A percentile compares a stretch with the other conserved stretches of the same genome.
These are phyloP conservation scores for Danio aesculapii DNA, from an alignment of 2,797 vertebrate genomes.

Conservation along the genomic window DNA sequence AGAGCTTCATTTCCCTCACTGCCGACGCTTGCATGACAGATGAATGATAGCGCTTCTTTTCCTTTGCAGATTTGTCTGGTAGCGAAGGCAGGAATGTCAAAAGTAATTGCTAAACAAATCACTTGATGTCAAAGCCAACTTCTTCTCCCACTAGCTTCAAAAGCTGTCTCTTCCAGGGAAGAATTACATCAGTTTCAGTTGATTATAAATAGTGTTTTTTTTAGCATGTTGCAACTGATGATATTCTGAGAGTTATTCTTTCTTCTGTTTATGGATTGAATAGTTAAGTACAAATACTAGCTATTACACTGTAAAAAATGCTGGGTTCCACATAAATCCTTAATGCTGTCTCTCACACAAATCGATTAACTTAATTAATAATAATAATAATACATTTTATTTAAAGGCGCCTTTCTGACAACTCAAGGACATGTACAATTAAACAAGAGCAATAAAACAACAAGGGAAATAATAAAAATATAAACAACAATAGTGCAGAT, in stretches of 20 bases:
- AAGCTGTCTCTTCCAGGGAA: constrained; percentile 46
- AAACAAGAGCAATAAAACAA: too few relatives aligned
- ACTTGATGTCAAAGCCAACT: constrained; percentile 66
- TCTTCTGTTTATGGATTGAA: neutral
- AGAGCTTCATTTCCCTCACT: constrained; percentile 60
- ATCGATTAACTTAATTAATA: too few relatives aligned
- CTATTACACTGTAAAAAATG: too few relatives aligned
- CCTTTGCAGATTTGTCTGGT: constrained; percentile 58
- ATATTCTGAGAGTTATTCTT: neutral
- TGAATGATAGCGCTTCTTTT: constrained; percentile 73
- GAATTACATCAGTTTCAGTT: constrained; percentile 35
- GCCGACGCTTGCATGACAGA: constrained; percentile 70
- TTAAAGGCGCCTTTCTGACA: too few relatives aligned
- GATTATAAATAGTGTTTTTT: constrained; percentile 39
- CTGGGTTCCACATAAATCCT: too few relatives aligned
- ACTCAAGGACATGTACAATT: too few relatives aligned
- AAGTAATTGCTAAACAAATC: constrained; percentile 69
- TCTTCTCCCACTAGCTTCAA: constrained; percentile 65
- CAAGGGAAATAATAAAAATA: too few relatives aligned
- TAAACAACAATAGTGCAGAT: too few relatives aligned
- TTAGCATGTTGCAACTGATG: constrained; percentile 27
- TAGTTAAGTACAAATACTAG: constrained; percentile 10
- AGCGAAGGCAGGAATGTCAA: constrained; percentile 66
- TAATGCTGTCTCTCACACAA: too few relatives aligned
- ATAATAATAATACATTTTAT: too few relatives aligned